Base-by-base conservation (phyloP, 2,797 vertebrate species). In the Carapus acus region DNA sequence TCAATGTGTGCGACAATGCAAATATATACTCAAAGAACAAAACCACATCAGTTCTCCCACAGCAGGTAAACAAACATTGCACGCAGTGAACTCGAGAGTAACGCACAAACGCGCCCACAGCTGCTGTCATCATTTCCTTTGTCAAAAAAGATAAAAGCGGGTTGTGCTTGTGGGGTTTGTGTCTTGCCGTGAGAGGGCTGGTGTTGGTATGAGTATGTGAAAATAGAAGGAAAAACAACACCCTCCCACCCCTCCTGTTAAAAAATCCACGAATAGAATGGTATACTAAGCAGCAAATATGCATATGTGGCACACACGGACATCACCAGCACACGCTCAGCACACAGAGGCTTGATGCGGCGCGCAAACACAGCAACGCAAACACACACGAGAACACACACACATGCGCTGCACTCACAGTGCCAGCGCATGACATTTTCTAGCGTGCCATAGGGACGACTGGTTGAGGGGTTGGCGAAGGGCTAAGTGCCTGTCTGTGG, bases 401-500 rank as follows among this genome's bases (percentile, higher is more conserved):
- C 23, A 49, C 52, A 71, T 14, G 47, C 0, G 60, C 17, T 33
- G 33, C 17, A 60, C 20, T 49, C 49, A 64, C 47, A 33, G 65
- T 65, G 71, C 69, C 80, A 81, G 67, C 76, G 72, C 64, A 16
- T 84, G 82, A 84, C 82, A 85, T 84, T 86, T 85, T 66, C 81
- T 77, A 85, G 77, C 76, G 65, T 69, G 80, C 81, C 80, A 76
- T 61, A 52, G 84, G 80, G 82, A 83, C 69, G 50, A 77, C 62
- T 73, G 77, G 74, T 70, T 70, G 79, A 82, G 75, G n/a, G 76
- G 71, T 72, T 84, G 83, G 82, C 78, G 58, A 56, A 58, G 59
- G 58, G 73, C 78, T 83, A 81, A 86, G 80, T 73, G 79, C 77
- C 67, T 68, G 80, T 86, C 86, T 87, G 85, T 79, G 76, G 80